These are phyloP conservation scores for Meganola albula DNA, from an alignment of 2,888 invertebrate genomes.

Conservation along the genomic window DNA sequence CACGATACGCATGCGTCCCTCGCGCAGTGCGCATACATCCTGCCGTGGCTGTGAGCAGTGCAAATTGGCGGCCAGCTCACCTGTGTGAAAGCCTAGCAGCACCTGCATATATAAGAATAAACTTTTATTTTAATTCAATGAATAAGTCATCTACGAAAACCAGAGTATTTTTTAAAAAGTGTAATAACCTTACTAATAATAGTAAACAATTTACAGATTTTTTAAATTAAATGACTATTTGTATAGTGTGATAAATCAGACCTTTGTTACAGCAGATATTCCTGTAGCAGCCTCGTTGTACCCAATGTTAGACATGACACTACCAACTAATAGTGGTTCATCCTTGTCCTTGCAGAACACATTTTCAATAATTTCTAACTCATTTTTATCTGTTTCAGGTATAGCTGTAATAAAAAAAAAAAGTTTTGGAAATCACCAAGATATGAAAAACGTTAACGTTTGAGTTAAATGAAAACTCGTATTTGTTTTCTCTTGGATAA, in stretches of 20 bases:
- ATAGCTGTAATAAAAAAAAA: neutral
- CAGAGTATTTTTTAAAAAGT: no score
- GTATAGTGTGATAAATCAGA: no score
- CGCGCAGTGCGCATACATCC: constrained; percentile 66
- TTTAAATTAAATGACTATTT: no score
- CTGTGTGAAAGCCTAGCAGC: constrained; percentile 81
- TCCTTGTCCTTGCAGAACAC: constrained; percentile 70
- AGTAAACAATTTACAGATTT: no score
- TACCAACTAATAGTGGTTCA: constrained; percentile 75
- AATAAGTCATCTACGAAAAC: no score
- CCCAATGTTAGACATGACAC: constrained; percentile 56
- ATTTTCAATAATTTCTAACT: constrained; percentile 77
- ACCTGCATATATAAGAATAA: constrained; percentile 48
- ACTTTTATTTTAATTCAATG: no score
- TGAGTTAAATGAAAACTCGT: no score
- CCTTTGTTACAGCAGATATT: constrained; percentile 78
- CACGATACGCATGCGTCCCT: constrained; percentile 76
- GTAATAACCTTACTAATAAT: no score
- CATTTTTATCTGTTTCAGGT: constrained; percentile 79
- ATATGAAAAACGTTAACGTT: no score
- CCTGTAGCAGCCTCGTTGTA: constrained; percentile 51
- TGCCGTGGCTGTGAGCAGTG: constrained; percentile 79
- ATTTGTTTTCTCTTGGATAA: no score
- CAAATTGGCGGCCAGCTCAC: constrained; percentile 83
- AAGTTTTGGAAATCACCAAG: no score